Evolutionary conservation across 2,888 invertebrate species (phyloP).

Genomic region (Epistrophella euchroma): DNA sequence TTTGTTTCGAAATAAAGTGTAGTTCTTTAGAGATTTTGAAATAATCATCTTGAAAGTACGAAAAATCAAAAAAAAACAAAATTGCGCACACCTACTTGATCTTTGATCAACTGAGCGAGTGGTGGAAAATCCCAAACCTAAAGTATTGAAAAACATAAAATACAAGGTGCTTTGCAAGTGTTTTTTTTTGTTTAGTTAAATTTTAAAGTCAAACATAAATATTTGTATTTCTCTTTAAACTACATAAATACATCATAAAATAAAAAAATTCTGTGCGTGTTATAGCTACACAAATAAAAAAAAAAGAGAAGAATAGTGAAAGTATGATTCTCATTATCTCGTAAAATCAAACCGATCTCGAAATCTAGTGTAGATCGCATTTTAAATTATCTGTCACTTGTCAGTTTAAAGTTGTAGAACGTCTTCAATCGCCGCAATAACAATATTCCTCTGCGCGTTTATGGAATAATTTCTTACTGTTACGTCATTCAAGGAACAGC

Average conservation of each 20-base stretch:
- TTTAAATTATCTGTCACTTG: constrained; percentile 12
- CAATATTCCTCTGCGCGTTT: not conserved
- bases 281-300: not conserved
- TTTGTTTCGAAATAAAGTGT: not conserved
- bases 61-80: constrained; percentile 25
- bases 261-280: not conserved
- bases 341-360: not conserved
- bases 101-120: constrained; percentile 45
- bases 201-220: not conserved
- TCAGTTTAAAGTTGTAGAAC: constrained; percentile 3
- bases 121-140: not conserved
- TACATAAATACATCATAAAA: constrained; percentile 42
- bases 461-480: constrained; percentile 14
- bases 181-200: not conserved
- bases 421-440: not conserved
- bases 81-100: constrained; percentile 16
- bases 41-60: not conserved
- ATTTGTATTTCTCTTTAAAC: not conserved
- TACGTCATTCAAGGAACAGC: constrained; percentile 57
- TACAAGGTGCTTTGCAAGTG: not conserved
- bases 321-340: constrained; percentile 36
- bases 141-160: not conserved
- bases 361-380: not conserved
- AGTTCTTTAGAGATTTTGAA: not conserved
- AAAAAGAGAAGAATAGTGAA: constrained; percentile 46